A percentile compares a stretch with the other conserved stretches of the same genome.
Conservation (phyloP, 2,797 vertebrate genomes). For the Acomys russatus region DNA sequence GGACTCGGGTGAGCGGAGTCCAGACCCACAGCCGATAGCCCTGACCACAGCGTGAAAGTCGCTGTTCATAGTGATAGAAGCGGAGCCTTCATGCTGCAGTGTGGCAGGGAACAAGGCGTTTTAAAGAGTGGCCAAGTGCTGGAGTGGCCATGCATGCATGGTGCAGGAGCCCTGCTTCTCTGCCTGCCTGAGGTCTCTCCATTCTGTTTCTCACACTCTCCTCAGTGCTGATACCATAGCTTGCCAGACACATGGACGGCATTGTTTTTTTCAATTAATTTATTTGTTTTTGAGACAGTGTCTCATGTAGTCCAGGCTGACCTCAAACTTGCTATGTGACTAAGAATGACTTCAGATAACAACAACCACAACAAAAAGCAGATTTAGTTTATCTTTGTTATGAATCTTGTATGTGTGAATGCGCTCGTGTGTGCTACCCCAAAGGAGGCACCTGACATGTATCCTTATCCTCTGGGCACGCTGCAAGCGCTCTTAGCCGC, state of each 20-base stretch:
- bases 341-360: neutral
- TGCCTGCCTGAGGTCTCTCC: fast-evolving
- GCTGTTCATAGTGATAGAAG: fast-evolving
- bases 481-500: neutral
- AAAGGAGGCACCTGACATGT: neutral
- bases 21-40: neutral
- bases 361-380: neutral
- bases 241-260: neutral
- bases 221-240: neutral
- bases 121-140: no score
- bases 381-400: neutral
- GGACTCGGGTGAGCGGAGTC: slow-evolving; percentile 1
- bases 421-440: neutral
- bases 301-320: neutral
- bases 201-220: fast-evolving
- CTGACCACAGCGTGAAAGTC: neutral
- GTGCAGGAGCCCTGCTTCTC: fast-evolving
- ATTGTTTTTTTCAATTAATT: neutral
- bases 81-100: neutral
- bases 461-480: neutral
- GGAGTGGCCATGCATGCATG: fast-evolving
- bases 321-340: neutral
- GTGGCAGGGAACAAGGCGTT: neutral
- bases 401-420: neutral
- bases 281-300: neutral